Conservation (phyloP, 2,797 vertebrate species). For the Peromyscus melanophrys region DNA sequence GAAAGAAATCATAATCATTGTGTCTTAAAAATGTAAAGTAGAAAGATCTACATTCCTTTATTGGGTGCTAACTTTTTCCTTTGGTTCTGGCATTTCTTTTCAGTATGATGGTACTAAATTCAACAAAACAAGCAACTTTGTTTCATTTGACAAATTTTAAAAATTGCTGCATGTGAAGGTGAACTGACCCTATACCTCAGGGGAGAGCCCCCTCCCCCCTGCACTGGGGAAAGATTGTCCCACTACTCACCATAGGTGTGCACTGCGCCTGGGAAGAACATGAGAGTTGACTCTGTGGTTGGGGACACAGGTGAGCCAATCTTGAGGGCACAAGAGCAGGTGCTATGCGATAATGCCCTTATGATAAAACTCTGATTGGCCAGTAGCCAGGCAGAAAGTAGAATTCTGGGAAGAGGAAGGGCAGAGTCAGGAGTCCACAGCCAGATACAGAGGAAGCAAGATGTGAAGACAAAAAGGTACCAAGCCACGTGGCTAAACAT, state of each 20-base stretch:
- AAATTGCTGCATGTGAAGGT: not conserved
- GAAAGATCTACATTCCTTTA: constrained; percentile 24
- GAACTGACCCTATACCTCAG: not conserved
- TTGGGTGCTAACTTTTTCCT: not conserved
- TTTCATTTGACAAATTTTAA: constrained; percentile 64
- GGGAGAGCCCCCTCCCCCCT: not conserved
- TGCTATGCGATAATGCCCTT: too few species aligned
- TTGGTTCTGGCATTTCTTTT: not conserved
- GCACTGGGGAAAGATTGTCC: not conserved
- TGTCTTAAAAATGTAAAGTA: constrained; percentile 5
- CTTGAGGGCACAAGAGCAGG: not conserved
- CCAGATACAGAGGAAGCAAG: too few species aligned
- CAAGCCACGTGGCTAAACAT: too few species aligned
- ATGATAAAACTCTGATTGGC: too few species aligned
- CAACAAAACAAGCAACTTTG: constrained; percentile 28
- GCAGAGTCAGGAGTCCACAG: too few species aligned
- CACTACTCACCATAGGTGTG: not conserved
- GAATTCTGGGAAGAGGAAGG: too few species aligned
- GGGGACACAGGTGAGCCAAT: not conserved
- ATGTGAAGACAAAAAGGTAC: too few species aligned
- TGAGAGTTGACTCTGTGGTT: not conserved
- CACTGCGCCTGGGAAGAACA: not conserved
- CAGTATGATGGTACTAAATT: constrained; percentile 17
- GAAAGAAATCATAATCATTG: constrained; percentile 1
- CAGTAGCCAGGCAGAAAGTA: too few species aligned